phyloP scores from a whole-genome alignment of 2,113 vertebrate species.

The Cavia aperea region DNA sequence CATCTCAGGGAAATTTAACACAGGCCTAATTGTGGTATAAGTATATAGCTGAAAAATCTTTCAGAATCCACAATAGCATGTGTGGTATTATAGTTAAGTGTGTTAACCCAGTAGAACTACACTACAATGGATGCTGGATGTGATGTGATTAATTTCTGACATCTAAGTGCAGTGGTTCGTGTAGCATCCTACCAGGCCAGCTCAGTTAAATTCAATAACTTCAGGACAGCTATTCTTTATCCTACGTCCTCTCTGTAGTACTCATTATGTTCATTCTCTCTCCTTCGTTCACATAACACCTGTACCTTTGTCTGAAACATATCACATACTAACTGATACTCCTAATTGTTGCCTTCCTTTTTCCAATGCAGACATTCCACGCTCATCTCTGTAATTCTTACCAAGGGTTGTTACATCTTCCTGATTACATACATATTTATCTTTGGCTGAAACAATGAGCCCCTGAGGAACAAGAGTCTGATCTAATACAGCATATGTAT shows the following conservation, averaged over 20 bases:
- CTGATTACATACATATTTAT: neutral
- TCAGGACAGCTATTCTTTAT: neutral
- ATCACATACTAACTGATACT: neutral
- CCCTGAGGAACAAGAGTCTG: neutral
- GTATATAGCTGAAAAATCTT: neutral
- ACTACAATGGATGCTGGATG: neutral
- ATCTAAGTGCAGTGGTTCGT: neutral
- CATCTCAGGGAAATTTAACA: neutral
- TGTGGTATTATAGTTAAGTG: neutral
- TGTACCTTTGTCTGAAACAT: neutral
- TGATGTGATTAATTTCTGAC: neutral
- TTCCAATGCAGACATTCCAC: neutral
- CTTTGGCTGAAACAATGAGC: neutral
- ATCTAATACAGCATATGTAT: neutral
- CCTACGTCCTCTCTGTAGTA: neutral
- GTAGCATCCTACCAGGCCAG: neutral
- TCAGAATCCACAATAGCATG: neutral
- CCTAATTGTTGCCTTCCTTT: neutral
- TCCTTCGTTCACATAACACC: neutral
- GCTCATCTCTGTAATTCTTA: neutral
- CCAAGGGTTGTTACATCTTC: neutral
- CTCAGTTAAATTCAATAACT: neutral
- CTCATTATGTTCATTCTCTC: accelerated
- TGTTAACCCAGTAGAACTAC: neutral
- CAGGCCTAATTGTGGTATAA: neutral